Base-by-base conservation (phyloP, 2,113 vertebrate genomes). In the Sclerurus mexicanus region DNA sequence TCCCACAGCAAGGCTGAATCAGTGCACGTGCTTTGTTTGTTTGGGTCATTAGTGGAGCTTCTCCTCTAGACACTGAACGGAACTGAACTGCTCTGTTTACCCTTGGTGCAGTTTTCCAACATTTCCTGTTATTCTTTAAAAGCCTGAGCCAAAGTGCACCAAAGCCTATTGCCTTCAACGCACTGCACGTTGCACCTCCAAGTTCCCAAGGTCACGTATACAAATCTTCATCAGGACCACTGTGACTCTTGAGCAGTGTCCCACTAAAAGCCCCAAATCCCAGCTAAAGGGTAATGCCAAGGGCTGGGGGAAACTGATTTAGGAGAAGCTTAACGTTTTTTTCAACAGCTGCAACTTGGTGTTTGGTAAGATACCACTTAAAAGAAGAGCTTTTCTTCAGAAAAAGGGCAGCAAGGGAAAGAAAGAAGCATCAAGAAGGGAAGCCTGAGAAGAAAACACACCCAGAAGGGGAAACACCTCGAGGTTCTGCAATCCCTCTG, bases 111-210 rank as follows among this genome's bases (percentile, higher is more conserved):
- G 0, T 92, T 96, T 89, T 92, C 88, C 80, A 90, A 0, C 7
- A 81, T 89, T 96, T 95, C 96, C 95, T 95, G 93, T 97, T 96
- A 96, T 96, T 93, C 83, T 92, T 96, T 28, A 40, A 73, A 49
- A 93, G 76, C 44, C 64, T 12, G 44, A 93, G 96, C 92, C 93
- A 96, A 96, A 90, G 80, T 7, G 49, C 85, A 90, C 76, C 88
- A 96, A 94, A 96, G 93, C 59, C 79, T 72, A 12, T 50, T 39
- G 78, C 79, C 52, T 60, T 88, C 80, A 46, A 3, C 7, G 37
- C 63, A 37, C 85, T 60, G 60, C 16, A 47, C 4, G 0, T 9
- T 88, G 92, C 60, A 90, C 68, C 82, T 94, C 64, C 40, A 77
- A 78, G 37, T n/a, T 92, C 97, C 91, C 76, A 91, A 97, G 91